phyloP scores from a whole-genome alignment of 2,113 vertebrate species.

The Laticauda laticaudata region DNA sequence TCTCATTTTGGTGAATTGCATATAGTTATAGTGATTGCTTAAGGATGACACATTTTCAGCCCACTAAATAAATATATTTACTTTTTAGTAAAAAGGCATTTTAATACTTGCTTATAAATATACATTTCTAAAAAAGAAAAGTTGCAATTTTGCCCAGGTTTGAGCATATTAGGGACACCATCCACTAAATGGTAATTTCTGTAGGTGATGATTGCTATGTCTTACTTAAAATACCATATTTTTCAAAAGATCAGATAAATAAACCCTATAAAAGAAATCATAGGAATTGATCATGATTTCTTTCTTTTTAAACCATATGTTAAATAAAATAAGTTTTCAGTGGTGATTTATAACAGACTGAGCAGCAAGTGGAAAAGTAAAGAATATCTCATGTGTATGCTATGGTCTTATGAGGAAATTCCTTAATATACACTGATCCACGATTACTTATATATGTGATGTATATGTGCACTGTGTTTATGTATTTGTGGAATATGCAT shows the following conservation, averaged over 20 bases:
- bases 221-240: background rate
- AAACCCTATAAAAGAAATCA: background rate
- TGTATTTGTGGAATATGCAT: background rate
- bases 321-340: background rate
- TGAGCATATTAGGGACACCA: background rate
- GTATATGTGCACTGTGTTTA: background rate
- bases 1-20: background rate
- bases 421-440: background rate
- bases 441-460: background rate
- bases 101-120: background rate
- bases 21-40: background rate
- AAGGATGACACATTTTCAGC: background rate
- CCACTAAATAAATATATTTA: constrained; percentile 1
- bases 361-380: background rate
- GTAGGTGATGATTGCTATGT: background rate
- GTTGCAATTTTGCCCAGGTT: background rate
- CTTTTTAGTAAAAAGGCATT: background rate
- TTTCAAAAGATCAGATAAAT: background rate
- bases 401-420: background rate
- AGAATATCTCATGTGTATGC: background rate
- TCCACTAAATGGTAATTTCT: background rate
- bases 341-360: background rate
- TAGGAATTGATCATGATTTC: background rate
- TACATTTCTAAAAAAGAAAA: background rate
- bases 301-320: background rate